These are phyloP conservation scores for Acanthosepion esculentum DNA, from an alignment of 2,888 invertebrate species.

Conservation along the genomic window DNA sequence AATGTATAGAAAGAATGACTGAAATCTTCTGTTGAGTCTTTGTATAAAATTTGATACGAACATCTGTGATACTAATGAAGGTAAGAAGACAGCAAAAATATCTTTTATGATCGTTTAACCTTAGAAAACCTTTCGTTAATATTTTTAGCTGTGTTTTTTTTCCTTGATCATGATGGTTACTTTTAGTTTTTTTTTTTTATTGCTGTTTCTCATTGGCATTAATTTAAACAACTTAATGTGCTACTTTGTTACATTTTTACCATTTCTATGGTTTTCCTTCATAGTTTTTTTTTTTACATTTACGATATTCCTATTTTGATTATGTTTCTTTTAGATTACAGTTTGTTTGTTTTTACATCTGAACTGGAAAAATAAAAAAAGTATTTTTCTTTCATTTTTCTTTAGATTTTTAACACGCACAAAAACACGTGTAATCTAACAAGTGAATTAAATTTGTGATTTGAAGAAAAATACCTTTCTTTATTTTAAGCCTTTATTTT, in stretches of 20 bases:
- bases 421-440: too few relatives aligned
- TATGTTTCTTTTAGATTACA: too few relatives aligned
- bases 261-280: too few relatives aligned
- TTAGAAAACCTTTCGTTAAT: neutral
- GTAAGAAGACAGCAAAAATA: neutral
- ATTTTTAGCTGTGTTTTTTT: neutral
- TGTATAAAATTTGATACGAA: slow-evolving; percentile 24
- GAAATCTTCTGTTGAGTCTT: neutral
- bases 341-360: too few relatives aligned
- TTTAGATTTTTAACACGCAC: too few relatives aligned
- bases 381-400: too few relatives aligned
- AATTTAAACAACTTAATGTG: neutral
- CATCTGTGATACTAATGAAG: slow-evolving; percentile 47
- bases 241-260: neutral
- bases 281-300: too few relatives aligned
- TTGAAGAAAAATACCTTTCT: too few relatives aligned
- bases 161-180: neutral
- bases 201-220: neutral
- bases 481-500: too few relatives aligned
- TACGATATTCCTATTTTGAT: too few relatives aligned
- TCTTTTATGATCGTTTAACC: neutral
- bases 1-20: neutral
- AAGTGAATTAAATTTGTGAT: too few relatives aligned
- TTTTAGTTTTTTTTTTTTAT: neutral
- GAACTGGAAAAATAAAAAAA: too few relatives aligned